A percentile compares a stretch with the other conserved stretches of the same genome.
phyloP scores from a whole-genome alignment of 1,140 invertebrate species.

The Chlorops oryzae region DNA sequence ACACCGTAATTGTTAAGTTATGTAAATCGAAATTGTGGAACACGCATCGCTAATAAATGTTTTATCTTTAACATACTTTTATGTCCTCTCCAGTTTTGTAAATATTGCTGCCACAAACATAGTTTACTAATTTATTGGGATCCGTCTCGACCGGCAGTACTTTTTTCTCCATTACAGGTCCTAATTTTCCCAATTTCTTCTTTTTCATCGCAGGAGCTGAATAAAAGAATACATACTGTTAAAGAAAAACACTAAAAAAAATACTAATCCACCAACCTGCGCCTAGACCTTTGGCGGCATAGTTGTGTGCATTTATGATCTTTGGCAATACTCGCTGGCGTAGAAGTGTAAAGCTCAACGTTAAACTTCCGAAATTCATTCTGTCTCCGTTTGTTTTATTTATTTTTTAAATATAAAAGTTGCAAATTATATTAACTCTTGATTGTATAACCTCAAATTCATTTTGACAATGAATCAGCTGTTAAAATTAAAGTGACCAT shows the following conservation, averaged over 20 bases:
- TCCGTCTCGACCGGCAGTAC: conserved; percentile 81
- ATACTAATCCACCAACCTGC: too few relatives aligned
- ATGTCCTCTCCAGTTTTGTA: conserved; percentile 72
- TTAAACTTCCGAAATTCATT: too few relatives aligned
- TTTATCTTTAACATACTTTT: conserved; percentile 48
- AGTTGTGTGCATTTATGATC: neutral
- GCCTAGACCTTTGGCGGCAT: too few relatives aligned
- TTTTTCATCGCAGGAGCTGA: conserved; percentile 38
- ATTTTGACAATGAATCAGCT: too few relatives aligned
- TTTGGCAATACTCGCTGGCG: too few relatives aligned
- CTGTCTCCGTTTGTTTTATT: too few relatives aligned
- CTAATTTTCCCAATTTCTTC: conserved; percentile 58
- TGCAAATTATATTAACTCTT: too few relatives aligned
- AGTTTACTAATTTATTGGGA: conserved; percentile 66
- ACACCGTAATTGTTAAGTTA: neutral
- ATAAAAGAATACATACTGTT: neutral
- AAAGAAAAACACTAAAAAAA: neutral
- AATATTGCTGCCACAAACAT: conserved; percentile 83
- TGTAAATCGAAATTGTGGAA: neutral
- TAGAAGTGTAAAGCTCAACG: too few relatives aligned
- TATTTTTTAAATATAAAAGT: too few relatives aligned
- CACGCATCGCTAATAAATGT: conserved; percentile 4
- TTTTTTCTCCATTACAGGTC: conserved; percentile 60
- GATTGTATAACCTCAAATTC: too few relatives aligned
- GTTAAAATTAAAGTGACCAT: too few relatives aligned